phyloP scores from a whole-genome alignment of 2,888 invertebrate genomes.

The Heliconius aoede region DNA sequence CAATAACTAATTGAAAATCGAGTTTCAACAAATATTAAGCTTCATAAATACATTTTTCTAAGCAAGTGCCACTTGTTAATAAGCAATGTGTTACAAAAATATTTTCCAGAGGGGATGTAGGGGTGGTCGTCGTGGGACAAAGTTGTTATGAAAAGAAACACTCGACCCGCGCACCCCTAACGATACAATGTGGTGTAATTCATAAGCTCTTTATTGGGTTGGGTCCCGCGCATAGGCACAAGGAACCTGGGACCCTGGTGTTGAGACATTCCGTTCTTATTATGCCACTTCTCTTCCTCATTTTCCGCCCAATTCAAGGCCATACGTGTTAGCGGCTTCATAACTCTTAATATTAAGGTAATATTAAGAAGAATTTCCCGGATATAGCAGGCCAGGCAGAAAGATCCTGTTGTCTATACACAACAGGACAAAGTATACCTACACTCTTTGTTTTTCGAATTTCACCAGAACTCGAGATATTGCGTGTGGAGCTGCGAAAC shows the following conservation, averaged over 20 bases:
- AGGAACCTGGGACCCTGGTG: not conserved
- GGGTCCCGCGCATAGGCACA: not conserved
- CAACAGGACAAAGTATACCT: too few species aligned
- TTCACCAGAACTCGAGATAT: too few species aligned
- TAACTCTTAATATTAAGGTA: too few species aligned
- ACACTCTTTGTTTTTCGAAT: too few species aligned
- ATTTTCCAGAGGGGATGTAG: conserved; percentile 43
- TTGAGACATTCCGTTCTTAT: not conserved
- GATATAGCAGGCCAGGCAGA: too few species aligned
- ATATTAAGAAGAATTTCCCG: too few species aligned
- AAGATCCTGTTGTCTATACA: too few species aligned
- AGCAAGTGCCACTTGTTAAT: conserved; percentile 32
- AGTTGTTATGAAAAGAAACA: conserved; percentile 69
- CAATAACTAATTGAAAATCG: not conserved
- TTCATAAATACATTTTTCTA: conserved; percentile 1
- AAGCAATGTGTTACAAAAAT: conserved; percentile 47
- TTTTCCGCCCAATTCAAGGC: not conserved
- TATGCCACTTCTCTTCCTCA: not conserved
- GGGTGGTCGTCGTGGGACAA: conserved; percentile 47
- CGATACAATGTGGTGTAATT: conserved; percentile 49
- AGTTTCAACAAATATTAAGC: not conserved
- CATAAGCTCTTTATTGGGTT: conserved; percentile 34
- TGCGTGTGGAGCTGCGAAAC: too few species aligned
- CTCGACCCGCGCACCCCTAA: conserved; percentile 56
- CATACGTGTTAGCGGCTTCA: not conserved